These are phyloP conservation scores for Podiceps cristatus DNA, from an alignment of 2,113 vertebrate genomes.

Conservation along the genomic window DNA sequence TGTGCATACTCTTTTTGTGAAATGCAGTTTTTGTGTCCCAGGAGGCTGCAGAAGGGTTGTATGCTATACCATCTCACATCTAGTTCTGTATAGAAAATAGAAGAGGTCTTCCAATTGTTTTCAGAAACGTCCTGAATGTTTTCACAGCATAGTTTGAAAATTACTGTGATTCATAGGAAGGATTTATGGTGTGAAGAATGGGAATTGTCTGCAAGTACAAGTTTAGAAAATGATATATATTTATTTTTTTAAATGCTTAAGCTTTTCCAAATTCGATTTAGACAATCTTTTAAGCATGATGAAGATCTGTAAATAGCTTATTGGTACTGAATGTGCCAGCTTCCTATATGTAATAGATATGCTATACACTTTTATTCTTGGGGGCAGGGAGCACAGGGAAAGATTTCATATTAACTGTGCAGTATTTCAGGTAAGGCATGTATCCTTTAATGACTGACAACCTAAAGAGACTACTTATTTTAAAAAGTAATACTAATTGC, in stretches of 20 bases:
- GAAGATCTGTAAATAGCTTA: neutral
- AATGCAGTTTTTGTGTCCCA: neutral
- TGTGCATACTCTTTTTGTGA: neutral
- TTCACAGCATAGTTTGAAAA: neutral
- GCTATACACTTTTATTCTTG: neutral
- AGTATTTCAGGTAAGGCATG: neutral
- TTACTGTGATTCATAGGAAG: neutral
- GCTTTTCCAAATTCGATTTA: neutral
- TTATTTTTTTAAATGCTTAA: neutral
- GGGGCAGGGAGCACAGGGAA: no score
- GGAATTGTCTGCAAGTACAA: neutral
- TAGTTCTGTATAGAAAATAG: neutral
- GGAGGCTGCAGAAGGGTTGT: neutral
- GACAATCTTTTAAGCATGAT: neutral
- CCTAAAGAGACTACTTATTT: neutral
- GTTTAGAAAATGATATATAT: neutral
- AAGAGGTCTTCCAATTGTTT: neutral
- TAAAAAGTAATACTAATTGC: neutral
- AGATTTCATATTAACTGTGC: neutral
- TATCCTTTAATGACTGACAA: neutral
- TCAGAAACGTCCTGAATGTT: neutral
- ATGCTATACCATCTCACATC: accelerated
- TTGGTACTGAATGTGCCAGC: neutral
- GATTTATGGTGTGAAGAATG: neutral
- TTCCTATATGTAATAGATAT: neutral